Percentiles rank a stretch among this genome's conserved stretches.
Evolutionary conservation across 2,888 invertebrate species (phyloP).

Genomic region (Rapana venosa): DNA sequence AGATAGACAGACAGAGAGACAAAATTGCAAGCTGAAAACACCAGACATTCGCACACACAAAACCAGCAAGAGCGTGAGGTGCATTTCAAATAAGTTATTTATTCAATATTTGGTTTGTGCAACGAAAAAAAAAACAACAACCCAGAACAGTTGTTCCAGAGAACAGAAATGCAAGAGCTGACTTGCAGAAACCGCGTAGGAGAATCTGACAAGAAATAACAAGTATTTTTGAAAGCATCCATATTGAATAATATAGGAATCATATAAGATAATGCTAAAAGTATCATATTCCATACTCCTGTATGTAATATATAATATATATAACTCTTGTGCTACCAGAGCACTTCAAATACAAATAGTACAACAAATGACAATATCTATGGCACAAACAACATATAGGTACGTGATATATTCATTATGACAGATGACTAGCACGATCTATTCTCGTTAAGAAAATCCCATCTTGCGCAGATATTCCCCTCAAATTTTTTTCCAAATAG

Average conservation of each 20-base stretch:
- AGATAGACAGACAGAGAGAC: background rate
- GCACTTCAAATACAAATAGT: constrained; percentile 22
- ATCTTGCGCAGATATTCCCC: no score
- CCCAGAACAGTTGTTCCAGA: background rate
- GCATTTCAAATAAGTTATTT: constrained; percentile 28
- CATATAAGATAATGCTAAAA: background rate
- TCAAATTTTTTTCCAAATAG: no score
- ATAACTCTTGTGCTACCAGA: constrained; percentile 39
- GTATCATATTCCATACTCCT: background rate
- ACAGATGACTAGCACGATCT: constrained; percentile 16
- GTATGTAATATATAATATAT: constrained; percentile 2
- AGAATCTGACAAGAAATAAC: background rate
- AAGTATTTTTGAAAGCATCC: background rate
- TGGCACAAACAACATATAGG: constrained; percentile 9
- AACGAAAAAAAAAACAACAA: background rate
- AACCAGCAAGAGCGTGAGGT: background rate
- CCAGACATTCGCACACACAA: background rate
- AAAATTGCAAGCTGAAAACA: background rate
- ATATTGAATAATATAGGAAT: background rate
- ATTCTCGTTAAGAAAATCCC: constrained; percentile 19
- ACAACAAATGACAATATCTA: constrained; percentile 28
- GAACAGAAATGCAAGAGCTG: background rate
- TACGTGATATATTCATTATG: background rate
- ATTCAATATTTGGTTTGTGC: constrained; percentile 12
- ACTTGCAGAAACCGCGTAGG: background rate